These are phyloP conservation scores for Phalangium opilio DNA, from an alignment of 2,888 invertebrate genomes.

Conservation along the genomic window DNA sequence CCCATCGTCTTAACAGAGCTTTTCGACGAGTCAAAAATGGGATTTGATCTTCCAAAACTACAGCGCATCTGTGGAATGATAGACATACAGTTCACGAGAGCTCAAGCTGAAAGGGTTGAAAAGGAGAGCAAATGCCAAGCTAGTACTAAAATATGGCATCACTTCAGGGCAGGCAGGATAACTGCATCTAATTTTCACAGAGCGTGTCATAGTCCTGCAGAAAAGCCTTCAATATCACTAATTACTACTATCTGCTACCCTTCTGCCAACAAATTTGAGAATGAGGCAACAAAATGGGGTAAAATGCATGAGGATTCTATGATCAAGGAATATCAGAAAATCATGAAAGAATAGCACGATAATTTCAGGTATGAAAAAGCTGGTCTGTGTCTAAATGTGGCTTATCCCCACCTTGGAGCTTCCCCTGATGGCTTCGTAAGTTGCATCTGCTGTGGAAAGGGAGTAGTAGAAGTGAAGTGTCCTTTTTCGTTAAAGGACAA, in stretches of 20 bases:
- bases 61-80: no score
- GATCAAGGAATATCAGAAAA: neutral
- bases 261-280: neutral
- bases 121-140: neutral
- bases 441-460: neutral
- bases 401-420: neutral
- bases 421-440: neutral
- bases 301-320: neutral
- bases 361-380: neutral
- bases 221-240: neutral
- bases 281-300: neutral
- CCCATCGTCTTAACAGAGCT: no score
- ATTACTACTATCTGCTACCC: neutral
- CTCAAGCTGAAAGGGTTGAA: no score
- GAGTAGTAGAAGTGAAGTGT: neutral
- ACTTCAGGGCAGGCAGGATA: neutral
- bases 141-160: neutral
- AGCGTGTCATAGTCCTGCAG: neutral
- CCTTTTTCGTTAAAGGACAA: neutral
- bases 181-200: neutral
- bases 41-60: no score
- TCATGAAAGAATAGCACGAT: neutral
- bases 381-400: neutral
- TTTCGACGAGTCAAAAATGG: no score
- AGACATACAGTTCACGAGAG: no score